Evolutionary conservation across 2,888 invertebrate genomes (phyloP).

Genomic region (Lacanobia oleracea): DNA sequence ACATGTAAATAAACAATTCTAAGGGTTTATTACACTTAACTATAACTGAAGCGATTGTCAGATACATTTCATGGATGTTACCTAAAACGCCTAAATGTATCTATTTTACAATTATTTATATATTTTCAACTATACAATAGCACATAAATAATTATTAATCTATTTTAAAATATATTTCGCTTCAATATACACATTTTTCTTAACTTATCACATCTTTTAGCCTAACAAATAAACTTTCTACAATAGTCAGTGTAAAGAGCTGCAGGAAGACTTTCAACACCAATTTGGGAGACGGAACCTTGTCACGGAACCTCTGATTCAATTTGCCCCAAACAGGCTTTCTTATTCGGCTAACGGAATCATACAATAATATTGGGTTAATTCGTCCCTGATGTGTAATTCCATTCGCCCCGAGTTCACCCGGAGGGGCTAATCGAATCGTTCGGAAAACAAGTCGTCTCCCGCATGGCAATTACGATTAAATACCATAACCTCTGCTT

Average conservation of each 20-base stretch:
- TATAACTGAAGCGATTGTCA: slow-evolving; percentile 65
- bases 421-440: slow-evolving; percentile 52
- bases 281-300: slow-evolving; percentile 68
- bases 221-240: slow-evolving; percentile 88
- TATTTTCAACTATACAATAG: slow-evolving; percentile 80
- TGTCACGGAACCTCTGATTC: slow-evolving; percentile 47
- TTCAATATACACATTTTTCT: slow-evolving; percentile 83
- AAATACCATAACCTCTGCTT: slow-evolving; percentile 81
- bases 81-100: slow-evolving; percentile 73
- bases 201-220: slow-evolving; percentile 89
- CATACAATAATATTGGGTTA: slow-evolving; percentile 48
- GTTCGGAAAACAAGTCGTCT: slow-evolving; percentile 55
- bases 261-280: slow-evolving; percentile 90
- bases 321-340: slow-evolving; percentile 57
- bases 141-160: slow-evolving; percentile 80
- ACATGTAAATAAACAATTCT: slow-evolving; percentile 24
- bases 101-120: slow-evolving; percentile 77
- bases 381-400: slow-evolving; percentile 52
- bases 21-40: slow-evolving; percentile 4
- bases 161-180: slow-evolving; percentile 82
- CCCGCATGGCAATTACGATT: slow-evolving; percentile 82
- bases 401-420: slow-evolving; percentile 47
- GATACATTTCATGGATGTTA: slow-evolving; percentile 59
- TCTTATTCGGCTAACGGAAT: slow-evolving; percentile 41
- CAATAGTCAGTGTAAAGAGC: slow-evolving; percentile 90